A percentile compares a stretch with the other conserved stretches of the same genome.
phyloP scores from a whole-genome alignment of 2,888 invertebrate genomes.

The Ommatoiulus sabulosus region DNA sequence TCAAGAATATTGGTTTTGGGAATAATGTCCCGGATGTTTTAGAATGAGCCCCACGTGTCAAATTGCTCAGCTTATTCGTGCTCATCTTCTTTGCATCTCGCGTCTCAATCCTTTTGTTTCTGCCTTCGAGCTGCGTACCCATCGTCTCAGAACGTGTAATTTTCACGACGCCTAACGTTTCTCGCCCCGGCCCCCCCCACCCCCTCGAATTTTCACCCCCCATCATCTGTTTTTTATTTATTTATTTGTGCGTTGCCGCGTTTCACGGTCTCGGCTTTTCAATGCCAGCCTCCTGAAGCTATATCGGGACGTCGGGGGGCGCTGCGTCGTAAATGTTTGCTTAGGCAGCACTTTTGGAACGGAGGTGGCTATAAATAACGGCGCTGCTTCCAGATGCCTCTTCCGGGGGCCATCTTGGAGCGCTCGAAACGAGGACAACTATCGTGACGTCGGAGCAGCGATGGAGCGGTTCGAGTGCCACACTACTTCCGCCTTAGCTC shows the following conservation, averaged over 20 bases:
- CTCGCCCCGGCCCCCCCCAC: neutral
- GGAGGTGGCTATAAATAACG: neutral
- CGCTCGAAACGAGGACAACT: neutral
- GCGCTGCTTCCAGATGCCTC: constrained; percentile 5
- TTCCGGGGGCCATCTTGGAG: neutral
- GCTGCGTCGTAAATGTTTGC: constrained; percentile 14
- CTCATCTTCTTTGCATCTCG: constrained; percentile 36
- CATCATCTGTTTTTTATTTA: constrained; percentile 35
- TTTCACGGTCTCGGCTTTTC: neutral
- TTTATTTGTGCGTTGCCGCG: neutral
- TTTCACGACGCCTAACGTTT: neutral
- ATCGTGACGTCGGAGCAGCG: no score
- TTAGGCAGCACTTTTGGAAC: constrained; percentile 1
- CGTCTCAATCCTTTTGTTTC: constrained; percentile 15
- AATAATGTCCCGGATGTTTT: constrained; percentile 35
- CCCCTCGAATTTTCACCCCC: neutral
- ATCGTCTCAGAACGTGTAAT: neutral
- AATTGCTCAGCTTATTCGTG: neutral
- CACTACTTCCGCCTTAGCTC: no score
- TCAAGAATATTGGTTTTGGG: constrained; percentile 43
- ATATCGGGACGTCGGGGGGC: constrained; percentile 8
- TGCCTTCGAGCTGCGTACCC: neutral
- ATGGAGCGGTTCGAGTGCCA: no score
- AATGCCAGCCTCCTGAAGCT: neutral
- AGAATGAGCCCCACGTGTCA: constrained; percentile 43